These are phyloP conservation scores for Athetis lepigone DNA, from an alignment of 2,888 invertebrate genomes.

Conservation along the genomic window DNA sequence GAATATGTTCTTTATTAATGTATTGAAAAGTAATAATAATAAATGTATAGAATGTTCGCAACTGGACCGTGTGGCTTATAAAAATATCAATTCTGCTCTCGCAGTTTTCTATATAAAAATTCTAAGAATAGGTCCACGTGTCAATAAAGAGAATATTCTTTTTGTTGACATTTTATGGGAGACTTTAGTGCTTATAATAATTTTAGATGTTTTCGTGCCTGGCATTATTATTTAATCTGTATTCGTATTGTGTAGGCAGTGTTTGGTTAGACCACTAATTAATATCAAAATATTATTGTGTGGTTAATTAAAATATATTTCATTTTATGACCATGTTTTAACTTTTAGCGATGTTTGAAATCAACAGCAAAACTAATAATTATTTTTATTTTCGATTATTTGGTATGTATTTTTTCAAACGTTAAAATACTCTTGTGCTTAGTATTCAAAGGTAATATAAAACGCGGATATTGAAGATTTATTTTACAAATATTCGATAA, in stretches of 20 bases:
- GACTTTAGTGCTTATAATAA: slow-evolving; percentile 10
- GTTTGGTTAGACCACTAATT: background rate
- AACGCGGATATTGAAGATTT: background rate
- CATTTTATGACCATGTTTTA: too few relatives aligned
- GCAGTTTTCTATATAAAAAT: slow-evolving; percentile 22
- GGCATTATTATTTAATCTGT: background rate
- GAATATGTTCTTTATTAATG: slow-evolving; percentile 7
- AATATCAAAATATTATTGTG: background rate
- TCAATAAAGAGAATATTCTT: slow-evolving; percentile 8
- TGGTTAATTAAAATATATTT: too few relatives aligned
- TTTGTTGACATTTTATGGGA: slow-evolving; percentile 1
- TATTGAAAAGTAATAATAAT: slow-evolving; percentile 48
- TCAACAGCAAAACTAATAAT: too few relatives aligned
- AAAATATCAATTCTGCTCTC: slow-evolving; percentile 46
- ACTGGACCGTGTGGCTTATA: slow-evolving; percentile 46
- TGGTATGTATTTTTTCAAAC: too few relatives aligned
- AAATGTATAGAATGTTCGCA: slow-evolving; percentile 26
- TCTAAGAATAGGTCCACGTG: slow-evolving; percentile 10
- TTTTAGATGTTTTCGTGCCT: slow-evolving; percentile 1
- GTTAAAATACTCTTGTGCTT: too few relatives aligned
- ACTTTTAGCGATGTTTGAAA: too few relatives aligned
- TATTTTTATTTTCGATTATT: too few relatives aligned
- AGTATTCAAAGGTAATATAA: background rate
- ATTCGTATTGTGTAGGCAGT: background rate
- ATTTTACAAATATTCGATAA: background rate